Evolutionary conservation across 2,113 vertebrate genomes (phyloP).

Genomic region (Paramormyrops kingsleyae): DNA sequence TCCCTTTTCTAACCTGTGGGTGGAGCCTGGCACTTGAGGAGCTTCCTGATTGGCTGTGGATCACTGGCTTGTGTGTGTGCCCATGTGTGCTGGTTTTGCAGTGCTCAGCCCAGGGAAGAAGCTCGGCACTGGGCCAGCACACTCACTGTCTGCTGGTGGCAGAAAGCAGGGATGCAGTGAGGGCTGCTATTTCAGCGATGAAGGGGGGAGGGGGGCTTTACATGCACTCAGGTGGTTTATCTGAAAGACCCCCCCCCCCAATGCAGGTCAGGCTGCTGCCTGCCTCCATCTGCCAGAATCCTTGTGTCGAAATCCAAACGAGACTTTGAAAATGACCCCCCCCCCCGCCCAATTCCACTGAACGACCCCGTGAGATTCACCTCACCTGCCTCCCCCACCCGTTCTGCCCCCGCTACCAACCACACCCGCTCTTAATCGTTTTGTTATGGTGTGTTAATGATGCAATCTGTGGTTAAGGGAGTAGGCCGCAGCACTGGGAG

Average conservation of each 20-base stretch:
- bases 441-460: constrained; percentile 51
- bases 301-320: background rate
- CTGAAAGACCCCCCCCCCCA: background rate
- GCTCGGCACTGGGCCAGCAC: background rate
- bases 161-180: background rate
- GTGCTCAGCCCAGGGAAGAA: background rate
- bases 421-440: constrained; percentile 40
- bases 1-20: constrained; percentile 14
- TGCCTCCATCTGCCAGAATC: background rate
- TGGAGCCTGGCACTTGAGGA: background rate
- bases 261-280: background rate
- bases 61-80: background rate
- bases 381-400: constrained; percentile 3
- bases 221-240: background rate
- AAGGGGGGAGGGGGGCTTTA: background rate
- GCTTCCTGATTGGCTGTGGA: background rate
- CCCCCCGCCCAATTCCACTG: too few relatives aligned
- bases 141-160: background rate
- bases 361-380: background rate
- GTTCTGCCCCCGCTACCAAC: constrained; percentile 5
- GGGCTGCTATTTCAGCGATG: background rate
- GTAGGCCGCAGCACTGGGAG: constrained; percentile 25
- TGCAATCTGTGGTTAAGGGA: constrained; percentile 44
- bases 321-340: background rate
- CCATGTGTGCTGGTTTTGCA: background rate